phyloP scores from a whole-genome alignment of 1,140 invertebrate species.

The Venustaconcha ellipsiformis region DNA sequence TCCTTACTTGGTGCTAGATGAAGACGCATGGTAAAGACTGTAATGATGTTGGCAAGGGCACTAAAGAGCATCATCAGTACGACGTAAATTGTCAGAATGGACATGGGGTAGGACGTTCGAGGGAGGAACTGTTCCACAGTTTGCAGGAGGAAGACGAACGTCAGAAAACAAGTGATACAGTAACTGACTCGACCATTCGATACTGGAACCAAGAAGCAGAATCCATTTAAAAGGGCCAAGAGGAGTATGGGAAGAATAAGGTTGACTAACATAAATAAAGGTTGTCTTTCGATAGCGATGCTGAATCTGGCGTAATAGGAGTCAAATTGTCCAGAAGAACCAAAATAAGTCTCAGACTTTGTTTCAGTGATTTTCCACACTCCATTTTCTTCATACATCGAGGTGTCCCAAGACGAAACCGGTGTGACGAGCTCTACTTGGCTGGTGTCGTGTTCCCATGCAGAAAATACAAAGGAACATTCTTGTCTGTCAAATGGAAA shows the following conservation, averaged over 20 bases:
- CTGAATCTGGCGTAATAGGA: neutral
- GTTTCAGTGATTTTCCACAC: conserved; percentile 7
- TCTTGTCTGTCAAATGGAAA: conserved; percentile 18
- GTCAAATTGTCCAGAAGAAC: neutral
- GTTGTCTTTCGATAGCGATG: neutral
- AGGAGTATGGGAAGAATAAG: neutral
- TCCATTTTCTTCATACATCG: neutral
- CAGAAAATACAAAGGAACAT: conserved; percentile 2
- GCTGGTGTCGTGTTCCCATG: neutral
- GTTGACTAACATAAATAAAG: neutral
- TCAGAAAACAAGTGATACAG: conserved; percentile 1
- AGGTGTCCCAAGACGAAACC: neutral
- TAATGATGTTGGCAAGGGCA: neutral
- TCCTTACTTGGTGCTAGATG: neutral
- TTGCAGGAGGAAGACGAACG: conserved; percentile 5
- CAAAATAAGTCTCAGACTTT: neutral
- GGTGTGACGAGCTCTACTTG: neutral
- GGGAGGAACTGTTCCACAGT: conserved; percentile 1
- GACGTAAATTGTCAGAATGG: neutral
- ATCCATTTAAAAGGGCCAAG: neutral
- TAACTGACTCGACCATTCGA: neutral
- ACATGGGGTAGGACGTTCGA: neutral
- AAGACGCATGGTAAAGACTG: neutral
- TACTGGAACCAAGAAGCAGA: neutral
- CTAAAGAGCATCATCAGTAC: neutral